Percentiles rank a stretch among this genome's conserved stretches.
These are phyloP conservation scores for Meandrusa payeni DNA, from an alignment of 2,888 invertebrate genomes.

Conservation along the genomic window DNA sequence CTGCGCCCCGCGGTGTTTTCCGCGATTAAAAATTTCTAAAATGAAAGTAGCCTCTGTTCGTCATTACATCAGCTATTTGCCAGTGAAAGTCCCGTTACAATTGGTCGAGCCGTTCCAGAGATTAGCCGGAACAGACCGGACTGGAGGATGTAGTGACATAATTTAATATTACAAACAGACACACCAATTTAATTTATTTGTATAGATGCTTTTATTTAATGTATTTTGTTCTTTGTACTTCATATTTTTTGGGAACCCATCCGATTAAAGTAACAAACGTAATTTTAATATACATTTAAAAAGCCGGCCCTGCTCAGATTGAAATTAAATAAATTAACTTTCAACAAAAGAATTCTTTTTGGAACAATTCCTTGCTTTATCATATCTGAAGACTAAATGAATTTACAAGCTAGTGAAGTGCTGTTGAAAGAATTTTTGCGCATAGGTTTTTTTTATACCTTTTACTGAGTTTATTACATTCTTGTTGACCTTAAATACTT, in stretches of 20 bases:
- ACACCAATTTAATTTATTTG: too few species aligned
- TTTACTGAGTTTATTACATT: background rate
- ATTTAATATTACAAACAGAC: too few species aligned
- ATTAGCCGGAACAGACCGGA: too few species aligned
- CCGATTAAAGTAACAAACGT: conserved; percentile 11
- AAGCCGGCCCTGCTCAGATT: conserved; percentile 6
- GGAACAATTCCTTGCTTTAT: conserved; percentile 6
- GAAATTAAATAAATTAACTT: conserved; percentile 15
- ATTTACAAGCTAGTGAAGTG: conserved; percentile 9
- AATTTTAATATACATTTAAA: conserved; percentile 17
- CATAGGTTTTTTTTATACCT: background rate
- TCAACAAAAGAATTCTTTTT: conserved; percentile 13
- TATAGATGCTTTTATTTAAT: conserved; percentile 4
- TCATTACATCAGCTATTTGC: too few species aligned
- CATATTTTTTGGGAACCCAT: conserved; percentile 1
- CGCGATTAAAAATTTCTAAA: too few species aligned
- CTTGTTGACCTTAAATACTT: too few species aligned
- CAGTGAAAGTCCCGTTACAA: too few species aligned
- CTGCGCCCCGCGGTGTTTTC: too few species aligned
- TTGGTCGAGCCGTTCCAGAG: too few species aligned
- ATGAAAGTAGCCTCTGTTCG: too few species aligned
- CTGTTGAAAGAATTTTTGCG: conserved; percentile 2
- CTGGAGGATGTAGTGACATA: too few species aligned
- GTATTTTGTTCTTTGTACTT: background rate
- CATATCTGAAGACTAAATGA: conserved; percentile 10